Evolutionary conservation across 2,797 vertebrate genomes (phyloP).

Genomic region (Oophaga sylvatica): DNA sequence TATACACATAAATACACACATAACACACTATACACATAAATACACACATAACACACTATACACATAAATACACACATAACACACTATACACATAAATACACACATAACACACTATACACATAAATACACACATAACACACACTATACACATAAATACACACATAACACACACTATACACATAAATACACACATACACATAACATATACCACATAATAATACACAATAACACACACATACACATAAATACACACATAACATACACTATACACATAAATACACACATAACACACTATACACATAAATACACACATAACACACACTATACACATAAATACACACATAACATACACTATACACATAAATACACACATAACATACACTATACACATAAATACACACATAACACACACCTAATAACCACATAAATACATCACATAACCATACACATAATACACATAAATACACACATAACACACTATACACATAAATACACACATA

Average conservation of each 20-base stretch:
- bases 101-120: neutral
- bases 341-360: too few species aligned
- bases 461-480: neutral
- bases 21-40: neutral
- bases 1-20: too few species aligned
- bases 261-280: too few species aligned
- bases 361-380: neutral
- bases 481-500: too few species aligned
- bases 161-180: too few species aligned
- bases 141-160: neutral
- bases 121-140: neutral
- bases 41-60: neutral
- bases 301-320: neutral
- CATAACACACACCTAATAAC: neutral
- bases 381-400: neutral
- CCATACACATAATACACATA: too few species aligned
- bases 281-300: neutral
- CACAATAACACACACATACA: neutral
- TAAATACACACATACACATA: neutral
- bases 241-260: too few species aligned
- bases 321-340: neutral
- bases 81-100: too few species aligned
- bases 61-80: too few species aligned
- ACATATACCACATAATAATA: too few species aligned
- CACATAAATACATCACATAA: too few species aligned